phyloP scores from a whole-genome alignment of 2,888 invertebrate species.

The Caenorhabditis sinica region DNA sequence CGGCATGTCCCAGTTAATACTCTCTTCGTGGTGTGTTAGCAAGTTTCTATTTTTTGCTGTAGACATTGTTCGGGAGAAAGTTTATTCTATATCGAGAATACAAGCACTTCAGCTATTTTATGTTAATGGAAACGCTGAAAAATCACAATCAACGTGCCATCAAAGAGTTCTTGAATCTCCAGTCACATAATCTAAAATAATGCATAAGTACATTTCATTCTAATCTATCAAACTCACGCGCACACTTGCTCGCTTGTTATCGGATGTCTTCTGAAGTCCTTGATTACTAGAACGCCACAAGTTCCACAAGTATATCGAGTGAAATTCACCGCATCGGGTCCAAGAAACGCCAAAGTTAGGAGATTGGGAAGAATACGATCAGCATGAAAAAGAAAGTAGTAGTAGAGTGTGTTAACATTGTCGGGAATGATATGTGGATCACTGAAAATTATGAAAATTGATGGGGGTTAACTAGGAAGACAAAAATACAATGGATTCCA shows the following conservation, averaged over 20 bases:
- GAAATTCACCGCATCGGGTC: not conserved
- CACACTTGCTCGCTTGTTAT: not conserved
- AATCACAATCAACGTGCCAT: too few species aligned
- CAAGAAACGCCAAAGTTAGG: not conserved
- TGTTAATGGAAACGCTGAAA: too few species aligned
- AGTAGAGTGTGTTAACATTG: too few species aligned
- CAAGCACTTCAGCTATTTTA: too few species aligned
- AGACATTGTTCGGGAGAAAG: not conserved
- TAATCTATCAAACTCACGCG: not conserved
- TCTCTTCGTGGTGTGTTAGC: not conserved
- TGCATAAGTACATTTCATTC: not conserved
- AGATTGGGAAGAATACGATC: not conserved
- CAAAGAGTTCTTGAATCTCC: not conserved
- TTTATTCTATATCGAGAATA: not conserved
- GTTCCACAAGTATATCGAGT: not conserved
- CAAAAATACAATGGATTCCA: too few species aligned
- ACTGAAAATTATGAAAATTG: too few species aligned
- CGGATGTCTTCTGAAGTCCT: not conserved
- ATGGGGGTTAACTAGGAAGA: too few species aligned
- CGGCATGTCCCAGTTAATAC: constrained; percentile 6
- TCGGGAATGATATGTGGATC: too few species aligned
- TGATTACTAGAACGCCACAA: not conserved
- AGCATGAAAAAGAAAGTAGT: too few species aligned
- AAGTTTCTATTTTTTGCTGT: not conserved
- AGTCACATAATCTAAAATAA: not conserved